phyloP scores from a whole-genome alignment of 2,888 invertebrate genomes.

The Fabriciana adippe region DNA sequence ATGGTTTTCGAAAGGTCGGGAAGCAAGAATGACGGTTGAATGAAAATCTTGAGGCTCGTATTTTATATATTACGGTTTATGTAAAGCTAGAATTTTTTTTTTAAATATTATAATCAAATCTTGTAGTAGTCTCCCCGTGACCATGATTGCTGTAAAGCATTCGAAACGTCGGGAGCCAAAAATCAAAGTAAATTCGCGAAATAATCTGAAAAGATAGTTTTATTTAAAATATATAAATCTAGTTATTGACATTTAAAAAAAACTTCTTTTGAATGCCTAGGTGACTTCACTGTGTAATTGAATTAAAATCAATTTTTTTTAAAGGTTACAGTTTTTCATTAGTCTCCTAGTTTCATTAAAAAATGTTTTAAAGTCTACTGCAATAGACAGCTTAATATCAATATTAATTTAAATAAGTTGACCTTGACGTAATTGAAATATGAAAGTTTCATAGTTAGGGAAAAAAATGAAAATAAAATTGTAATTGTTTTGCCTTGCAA shows the following conservation, averaged over 20 bases:
- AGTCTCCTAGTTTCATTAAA: not conserved
- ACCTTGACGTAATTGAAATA: constrained; percentile 3
- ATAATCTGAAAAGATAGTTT: too few species aligned
- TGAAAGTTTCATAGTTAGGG: constrained; percentile 7
- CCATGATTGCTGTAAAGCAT: too few species aligned
- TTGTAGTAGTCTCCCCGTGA: too few species aligned
- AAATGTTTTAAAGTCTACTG: not conserved
- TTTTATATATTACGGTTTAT: constrained; percentile 10
- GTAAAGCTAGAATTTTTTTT: not conserved
- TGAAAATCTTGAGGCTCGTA: constrained; percentile 18
- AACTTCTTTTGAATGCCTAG: too few species aligned
- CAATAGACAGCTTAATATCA: not conserved
- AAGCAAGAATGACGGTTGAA: constrained; percentile 10
- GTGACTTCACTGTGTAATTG: too few species aligned
- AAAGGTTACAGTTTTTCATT: too few species aligned
- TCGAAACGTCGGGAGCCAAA: too few species aligned
- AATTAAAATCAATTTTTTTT: too few species aligned
- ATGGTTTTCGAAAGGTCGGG: constrained; percentile 20
- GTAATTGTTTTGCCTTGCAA: not conserved
- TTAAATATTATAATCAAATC: too few species aligned
- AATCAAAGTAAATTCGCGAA: too few species aligned
- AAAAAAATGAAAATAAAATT: not conserved
- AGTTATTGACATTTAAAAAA: too few species aligned
- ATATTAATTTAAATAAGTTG: not conserved
- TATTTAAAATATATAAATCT: too few species aligned